A percentile compares a stretch with the other conserved stretches of the same genome.
phyloP scores from a whole-genome alignment of 2,797 vertebrate genomes.

The Crax fasciolata region DNA sequence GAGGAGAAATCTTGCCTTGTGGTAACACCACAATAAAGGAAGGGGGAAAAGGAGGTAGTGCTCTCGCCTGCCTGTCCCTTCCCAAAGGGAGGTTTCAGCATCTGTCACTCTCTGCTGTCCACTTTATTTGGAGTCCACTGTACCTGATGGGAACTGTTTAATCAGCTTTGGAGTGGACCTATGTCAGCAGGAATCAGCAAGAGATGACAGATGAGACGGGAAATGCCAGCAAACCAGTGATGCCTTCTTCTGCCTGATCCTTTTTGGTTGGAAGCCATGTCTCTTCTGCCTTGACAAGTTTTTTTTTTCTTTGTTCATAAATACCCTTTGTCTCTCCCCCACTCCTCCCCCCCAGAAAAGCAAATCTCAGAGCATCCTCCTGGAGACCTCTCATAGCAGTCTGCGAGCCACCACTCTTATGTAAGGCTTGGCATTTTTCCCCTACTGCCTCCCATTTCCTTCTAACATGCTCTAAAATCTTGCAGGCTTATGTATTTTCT shows the following conservation, averaged over 20 bases:
- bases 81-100: background rate
- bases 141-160: background rate
- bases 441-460: background rate
- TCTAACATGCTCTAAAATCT: background rate
- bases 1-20: background rate
- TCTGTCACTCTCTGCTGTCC: background rate
- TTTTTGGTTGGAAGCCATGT: background rate
- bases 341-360: background rate
- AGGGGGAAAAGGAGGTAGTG: background rate
- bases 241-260: slow-evolving; percentile 23
- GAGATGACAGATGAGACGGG: background rate
- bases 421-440: background rate
- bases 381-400: background rate
- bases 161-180: background rate
- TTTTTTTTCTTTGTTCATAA: background rate
- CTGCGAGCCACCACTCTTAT: background rate
- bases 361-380: background rate
- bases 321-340: background rate
- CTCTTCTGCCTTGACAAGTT: background rate
- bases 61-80: background rate
- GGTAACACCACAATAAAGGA: background rate
- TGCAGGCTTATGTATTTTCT: background rate
- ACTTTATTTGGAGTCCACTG: background rate
- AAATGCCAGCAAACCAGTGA: slow-evolving; percentile 20
- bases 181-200: background rate